phyloP scores from a whole-genome alignment of 2,113 vertebrate genomes.

The Ictalurus furcatus region DNA sequence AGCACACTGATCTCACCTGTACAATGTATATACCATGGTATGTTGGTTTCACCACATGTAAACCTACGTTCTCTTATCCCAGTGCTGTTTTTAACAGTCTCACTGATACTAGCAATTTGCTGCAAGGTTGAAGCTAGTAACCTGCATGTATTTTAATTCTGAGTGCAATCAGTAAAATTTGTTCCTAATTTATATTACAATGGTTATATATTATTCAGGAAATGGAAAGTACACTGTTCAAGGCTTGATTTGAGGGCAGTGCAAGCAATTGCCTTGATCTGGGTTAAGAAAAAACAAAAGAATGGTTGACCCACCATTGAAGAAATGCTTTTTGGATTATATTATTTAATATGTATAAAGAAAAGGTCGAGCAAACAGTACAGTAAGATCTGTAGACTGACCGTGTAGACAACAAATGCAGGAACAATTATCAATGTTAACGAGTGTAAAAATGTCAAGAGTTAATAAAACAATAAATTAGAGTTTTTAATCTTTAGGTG shows the following conservation, averaged over 20 bases:
- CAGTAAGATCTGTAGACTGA: background rate
- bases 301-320: background rate
- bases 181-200: conserved; percentile 36
- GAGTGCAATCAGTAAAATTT: conserved; percentile 13
- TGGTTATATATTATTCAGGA: conserved; percentile 2
- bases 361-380: background rate
- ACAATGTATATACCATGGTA: background rate
- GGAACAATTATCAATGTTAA: background rate
- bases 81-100: background rate
- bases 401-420: background rate
- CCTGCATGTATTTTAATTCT: conserved; percentile 30
- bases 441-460: background rate
- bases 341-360: background rate
- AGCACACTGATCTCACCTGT: conserved; percentile 14
- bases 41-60: background rate
- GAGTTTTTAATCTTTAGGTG: background rate
- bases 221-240: background rate
- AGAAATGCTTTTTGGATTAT: background rate
- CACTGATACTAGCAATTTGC: background rate
- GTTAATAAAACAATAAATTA: background rate
- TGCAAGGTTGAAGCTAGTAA: conserved; percentile 23
- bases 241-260: background rate
- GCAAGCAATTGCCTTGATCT: background rate
- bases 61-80: background rate
- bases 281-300: background rate